Evolutionary conservation across 2,113 vertebrate genomes (phyloP).

Genomic region (Psophia crepitans): DNA sequence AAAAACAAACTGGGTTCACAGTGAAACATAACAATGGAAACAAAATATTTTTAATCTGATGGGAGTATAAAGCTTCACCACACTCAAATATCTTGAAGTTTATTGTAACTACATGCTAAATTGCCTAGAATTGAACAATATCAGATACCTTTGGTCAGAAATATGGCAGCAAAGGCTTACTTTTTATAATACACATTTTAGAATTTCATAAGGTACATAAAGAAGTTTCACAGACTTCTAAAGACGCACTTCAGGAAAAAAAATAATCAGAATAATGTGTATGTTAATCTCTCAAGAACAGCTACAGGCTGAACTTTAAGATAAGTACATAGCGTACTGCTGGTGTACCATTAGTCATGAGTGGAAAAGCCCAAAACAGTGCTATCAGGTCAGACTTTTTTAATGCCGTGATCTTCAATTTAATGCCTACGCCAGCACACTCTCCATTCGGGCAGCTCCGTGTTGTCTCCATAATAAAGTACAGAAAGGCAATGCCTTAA

Average conservation of each 20-base stretch:
- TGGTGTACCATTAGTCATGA: background rate
- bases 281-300: background rate
- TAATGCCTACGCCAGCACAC: background rate
- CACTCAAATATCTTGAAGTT: background rate
- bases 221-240: background rate
- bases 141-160: background rate
- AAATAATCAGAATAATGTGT: background rate
- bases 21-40: background rate
- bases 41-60: background rate
- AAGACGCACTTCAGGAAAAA: background rate
- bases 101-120: background rate
- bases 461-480: background rate
- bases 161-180: background rate
- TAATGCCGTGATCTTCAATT: background rate
- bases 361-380: background rate
- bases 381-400: background rate
- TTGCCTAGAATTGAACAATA: background rate
- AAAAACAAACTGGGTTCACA: background rate
- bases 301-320: background rate
- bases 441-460: background rate
- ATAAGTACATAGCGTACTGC: background rate
- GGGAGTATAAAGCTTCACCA: background rate
- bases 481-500: background rate
- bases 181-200: background rate
- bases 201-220: background rate